Base-by-base conservation (phyloP, 2,797 vertebrate genomes). In the Leptatherina wallacei region DNA sequence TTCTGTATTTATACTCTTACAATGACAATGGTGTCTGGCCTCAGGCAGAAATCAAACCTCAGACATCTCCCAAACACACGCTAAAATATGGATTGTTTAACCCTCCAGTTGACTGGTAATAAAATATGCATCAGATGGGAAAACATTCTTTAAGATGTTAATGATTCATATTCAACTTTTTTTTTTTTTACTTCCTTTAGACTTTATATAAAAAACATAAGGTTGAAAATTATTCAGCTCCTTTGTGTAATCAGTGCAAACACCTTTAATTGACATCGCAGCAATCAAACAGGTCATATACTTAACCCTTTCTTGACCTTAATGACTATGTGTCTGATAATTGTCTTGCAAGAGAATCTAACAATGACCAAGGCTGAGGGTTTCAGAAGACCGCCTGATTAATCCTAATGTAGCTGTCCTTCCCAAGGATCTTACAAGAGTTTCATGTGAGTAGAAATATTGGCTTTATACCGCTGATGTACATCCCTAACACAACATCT, bases 1-100 rank as follows among this genome's bases (percentile, higher is more conserved):
- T 10, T 62, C 69, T 75, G 64, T 33, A 60, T 32, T 49, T 29
- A 62, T 47, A 51, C 49, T 52, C 52, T 42, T 6, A 38, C 22
- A 27, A 60, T 32, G 5, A 30, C 49, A 59, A 35, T 18, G 40
- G 16, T n/a, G 20, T 74, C 58, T 36, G 49, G 33, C 22, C 42
- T 56, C 30, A 14, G 38, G 52, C 27, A 71, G 55, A 55, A 36
- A 40, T 5, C 20, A n/a, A 52, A 16, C 32, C 11, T n/a, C 22
- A 47, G 18, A 66, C n/a, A 40, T 51, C 12, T 29, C 8, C 20
- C 32, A 29, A 54, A 65, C 13, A 66, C 35, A 2, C 16, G 51
- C 27, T 35, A 35, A 55, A 44, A 73, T 22, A 54, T 10, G 42
- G n/a, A 2, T 30, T 14, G 32, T 47, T 67, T 27, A 54, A 36